Percentiles rank a stretch among this genome's conserved stretches.
phyloP scores from a whole-genome alignment of 1,140 invertebrate species.

The Physella acuta region DNA sequence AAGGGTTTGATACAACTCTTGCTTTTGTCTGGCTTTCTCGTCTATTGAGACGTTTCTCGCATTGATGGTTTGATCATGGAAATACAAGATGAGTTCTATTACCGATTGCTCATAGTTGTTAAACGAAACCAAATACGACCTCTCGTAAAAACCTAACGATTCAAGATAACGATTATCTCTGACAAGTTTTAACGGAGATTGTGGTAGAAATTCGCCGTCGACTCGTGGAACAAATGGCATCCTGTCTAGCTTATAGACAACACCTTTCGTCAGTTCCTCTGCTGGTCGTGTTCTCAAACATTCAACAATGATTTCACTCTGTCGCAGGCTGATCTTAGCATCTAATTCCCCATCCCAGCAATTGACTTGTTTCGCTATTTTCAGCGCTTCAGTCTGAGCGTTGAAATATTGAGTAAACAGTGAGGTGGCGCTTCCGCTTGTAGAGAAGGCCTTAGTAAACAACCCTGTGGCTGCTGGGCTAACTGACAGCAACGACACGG shows the following conservation, averaged over 20 bases:
- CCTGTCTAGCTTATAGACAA: background rate
- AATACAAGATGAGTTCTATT: background rate
- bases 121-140: background rate
- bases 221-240: background rate
- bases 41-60: background rate
- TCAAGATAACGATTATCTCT: background rate
- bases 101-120: background rate
- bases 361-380: background rate
- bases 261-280: background rate
- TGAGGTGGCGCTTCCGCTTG: background rate
- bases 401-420: background rate
- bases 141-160: background rate
- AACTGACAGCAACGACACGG: slow-evolving; percentile 22
- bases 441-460: slow-evolving; percentile 19
- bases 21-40: background rate
- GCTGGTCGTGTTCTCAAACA: background rate
- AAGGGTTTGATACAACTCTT: background rate
- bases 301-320: background rate
- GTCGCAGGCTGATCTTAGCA: background rate
- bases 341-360: background rate
- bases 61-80: background rate
- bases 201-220: background rate
- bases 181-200: background rate
- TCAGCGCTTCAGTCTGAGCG: background rate
- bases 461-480: slow-evolving; percentile 32